Base-by-base conservation (phyloP, 1,140 invertebrate species). In the Berghia stephanieae region DNA sequence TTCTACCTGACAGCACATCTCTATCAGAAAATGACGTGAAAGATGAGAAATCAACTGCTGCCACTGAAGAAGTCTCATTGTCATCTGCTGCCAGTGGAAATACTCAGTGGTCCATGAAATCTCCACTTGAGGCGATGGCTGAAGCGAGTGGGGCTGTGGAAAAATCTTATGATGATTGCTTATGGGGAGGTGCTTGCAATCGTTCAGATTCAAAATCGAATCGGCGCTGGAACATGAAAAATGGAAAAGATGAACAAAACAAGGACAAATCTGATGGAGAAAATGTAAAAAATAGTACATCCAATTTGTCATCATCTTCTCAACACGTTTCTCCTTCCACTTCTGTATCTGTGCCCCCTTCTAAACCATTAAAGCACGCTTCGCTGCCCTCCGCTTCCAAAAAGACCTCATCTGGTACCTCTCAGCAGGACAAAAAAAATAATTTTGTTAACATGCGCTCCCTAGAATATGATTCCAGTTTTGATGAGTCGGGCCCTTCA, bases 171-270 rank as follows among this genome's bases (percentile, higher is more conserved):
- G 63, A 76, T 46, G 40, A 67, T 2, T 76, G 74, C 38, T 68
- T 76, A 27, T 76, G 74, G 74, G 63, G 63, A 46, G 74, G 74
- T 1, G 74, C 74, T 16, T 76, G 74, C 74, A 76, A 76, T 68
- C 38, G 74, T 4, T 76, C 74, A 38, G 74, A 76, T 24, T 76
- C 60, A 38, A 76, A 44, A 68, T 34, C 74, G 1, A 76, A 76
- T 34, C 40, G 74, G 2, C 44, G 74, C 18, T 31, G 74, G 38
- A 76, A 76, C 52, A 76, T 67, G 57, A 76, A 76, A 76, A 76
- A 76, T 60, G 74, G 74, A 18, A 24, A 66, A 31, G 63, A 31
- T 4, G 34, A 68, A 38, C 31, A 24, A 18, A 27, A 27, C 21
- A 36, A 49, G 34, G 46, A 40, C 3, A 67, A 38, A 4, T 40